These are phyloP conservation scores for Tenthredo amoena DNA, from an alignment of 2,888 invertebrate species.

Conservation along the genomic window DNA sequence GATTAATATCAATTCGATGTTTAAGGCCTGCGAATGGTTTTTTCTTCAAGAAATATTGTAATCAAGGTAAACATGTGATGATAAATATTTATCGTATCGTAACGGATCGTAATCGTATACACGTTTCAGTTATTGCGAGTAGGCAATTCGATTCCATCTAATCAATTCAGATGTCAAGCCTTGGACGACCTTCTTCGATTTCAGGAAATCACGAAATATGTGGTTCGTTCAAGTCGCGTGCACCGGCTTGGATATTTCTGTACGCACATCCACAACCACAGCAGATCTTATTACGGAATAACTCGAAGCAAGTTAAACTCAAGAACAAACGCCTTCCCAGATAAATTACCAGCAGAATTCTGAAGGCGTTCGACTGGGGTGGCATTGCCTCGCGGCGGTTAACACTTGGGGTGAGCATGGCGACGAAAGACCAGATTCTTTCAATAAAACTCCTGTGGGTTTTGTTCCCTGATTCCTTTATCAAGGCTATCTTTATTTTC, in stretches of 20 bases:
- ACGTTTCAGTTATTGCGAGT: not conserved
- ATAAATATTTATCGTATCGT: no score
- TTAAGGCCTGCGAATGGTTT: not conserved
- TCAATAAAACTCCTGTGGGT: constrained; percentile 44
- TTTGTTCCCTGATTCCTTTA: constrained; percentile 42
- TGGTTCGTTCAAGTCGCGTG: constrained; percentile 1
- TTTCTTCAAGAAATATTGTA: not conserved
- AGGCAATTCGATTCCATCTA: not conserved
- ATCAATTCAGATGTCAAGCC: constrained; percentile 21
- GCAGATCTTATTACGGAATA: constrained; percentile 39
- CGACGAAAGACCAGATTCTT: constrained; percentile 44
- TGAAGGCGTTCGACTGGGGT: constrained; percentile 35
- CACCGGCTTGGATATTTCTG: not conserved
- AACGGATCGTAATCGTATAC: not conserved
- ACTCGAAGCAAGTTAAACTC: constrained; percentile 32
- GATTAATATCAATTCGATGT: not conserved
- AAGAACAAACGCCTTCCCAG: constrained; percentile 23
- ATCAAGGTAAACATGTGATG: not conserved
- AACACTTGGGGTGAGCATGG: constrained; percentile 38
- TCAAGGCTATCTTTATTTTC: constrained; percentile 40
- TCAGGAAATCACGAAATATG: not conserved
- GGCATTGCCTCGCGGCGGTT: constrained; percentile 38
- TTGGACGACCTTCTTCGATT: not conserved
- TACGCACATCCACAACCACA: constrained; percentile 6
- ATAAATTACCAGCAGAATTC: constrained; percentile 40